phyloP scores from a whole-genome alignment of 2,797 vertebrate species.

The Hippocampus kuda region DNA sequence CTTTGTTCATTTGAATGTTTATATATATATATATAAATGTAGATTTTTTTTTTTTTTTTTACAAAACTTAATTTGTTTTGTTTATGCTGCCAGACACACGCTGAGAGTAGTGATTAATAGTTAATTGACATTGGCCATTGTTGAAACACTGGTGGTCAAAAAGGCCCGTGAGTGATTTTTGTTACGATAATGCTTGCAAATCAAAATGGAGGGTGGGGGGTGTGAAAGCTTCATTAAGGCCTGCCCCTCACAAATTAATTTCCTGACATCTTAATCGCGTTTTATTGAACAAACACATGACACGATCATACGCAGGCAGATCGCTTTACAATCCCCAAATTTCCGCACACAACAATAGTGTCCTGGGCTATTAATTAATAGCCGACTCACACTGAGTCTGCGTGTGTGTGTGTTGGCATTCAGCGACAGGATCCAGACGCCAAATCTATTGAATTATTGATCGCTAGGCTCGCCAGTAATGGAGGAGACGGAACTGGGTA shows the following conservation, averaged over 20 bases:
- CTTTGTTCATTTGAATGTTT: too few species aligned
- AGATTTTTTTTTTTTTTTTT: neutral
- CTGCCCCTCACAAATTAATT: conserved; percentile 44
- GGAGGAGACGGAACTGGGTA: conserved; percentile 65
- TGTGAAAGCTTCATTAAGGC: conserved; percentile 41
- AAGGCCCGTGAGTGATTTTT: neutral
- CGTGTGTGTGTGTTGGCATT: conserved; percentile 52
- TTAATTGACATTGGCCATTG: neutral
- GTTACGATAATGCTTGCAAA: neutral
- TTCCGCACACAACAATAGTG: conserved; percentile 62
- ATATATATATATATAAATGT: neutral
- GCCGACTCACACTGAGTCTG: conserved; percentile 51
- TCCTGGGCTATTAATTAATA: conserved; percentile 72
- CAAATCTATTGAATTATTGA: conserved; percentile 76
- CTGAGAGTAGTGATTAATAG: neutral
- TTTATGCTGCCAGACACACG: neutral
- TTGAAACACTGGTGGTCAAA: neutral
- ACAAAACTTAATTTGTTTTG: neutral
- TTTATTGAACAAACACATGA: conserved; percentile 63
- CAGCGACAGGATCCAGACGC: conserved; percentile 64
- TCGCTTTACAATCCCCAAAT: conserved; percentile 51
- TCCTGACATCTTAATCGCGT: conserved; percentile 59
- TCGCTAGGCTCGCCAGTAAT: conserved; percentile 62
- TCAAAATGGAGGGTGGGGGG: neutral
- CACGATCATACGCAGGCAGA: conserved; percentile 51